These are phyloP conservation scores for Ascidia mentula DNA, from an alignment of 23 tunicate species.

Conservation along the genomic window DNA sequence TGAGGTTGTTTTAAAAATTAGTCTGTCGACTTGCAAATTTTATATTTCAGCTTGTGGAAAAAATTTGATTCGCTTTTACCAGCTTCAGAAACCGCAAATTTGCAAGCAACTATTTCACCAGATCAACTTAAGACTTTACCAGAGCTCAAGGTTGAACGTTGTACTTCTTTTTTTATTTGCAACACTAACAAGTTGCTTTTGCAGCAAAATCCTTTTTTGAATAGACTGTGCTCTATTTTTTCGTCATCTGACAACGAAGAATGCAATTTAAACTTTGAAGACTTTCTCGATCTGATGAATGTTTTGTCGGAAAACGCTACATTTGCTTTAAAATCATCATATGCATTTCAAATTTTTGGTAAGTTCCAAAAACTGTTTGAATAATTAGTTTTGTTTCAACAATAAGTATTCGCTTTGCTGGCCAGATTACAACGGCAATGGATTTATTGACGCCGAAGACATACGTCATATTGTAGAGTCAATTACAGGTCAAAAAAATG, in stretches of 20 bases:
- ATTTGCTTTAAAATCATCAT: slow-evolving; percentile 48
- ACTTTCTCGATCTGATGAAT: slow-evolving; percentile 71
- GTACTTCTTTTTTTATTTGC: not conserved
- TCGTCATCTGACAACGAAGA: slow-evolving; percentile 11
- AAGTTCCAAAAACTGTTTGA: not conserved
- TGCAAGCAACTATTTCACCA: not conserved
- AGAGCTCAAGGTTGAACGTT: not conserved
- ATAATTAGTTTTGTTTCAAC: not conserved
- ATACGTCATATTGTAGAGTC: slow-evolving; percentile 14
- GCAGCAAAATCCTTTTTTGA: slow-evolving; percentile 57
- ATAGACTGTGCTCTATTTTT: slow-evolving; percentile 49
- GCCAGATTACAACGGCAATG: slow-evolving; percentile 50
- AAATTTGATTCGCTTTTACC: not conserved
- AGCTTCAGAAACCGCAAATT: not conserved
- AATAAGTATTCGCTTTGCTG: not conserved
- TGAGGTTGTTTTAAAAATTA: too few relatives aligned
- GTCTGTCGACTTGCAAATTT: not conserved
- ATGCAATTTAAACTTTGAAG: slow-evolving; percentile 35
- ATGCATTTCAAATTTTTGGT: slow-evolving; percentile 56
- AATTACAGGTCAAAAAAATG: slow-evolving; percentile 25
- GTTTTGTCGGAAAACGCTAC: slow-evolving; percentile 53
- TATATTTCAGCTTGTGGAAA: not conserved
- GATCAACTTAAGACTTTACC: not conserved
- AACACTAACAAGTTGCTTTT: not conserved
- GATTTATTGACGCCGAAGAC: slow-evolving; percentile 45